A percentile compares a stretch with the other conserved stretches of the same genome.
Evolutionary conservation across 2,888 invertebrate genomes (phyloP).

Genomic region (Theretra japonica): DNA sequence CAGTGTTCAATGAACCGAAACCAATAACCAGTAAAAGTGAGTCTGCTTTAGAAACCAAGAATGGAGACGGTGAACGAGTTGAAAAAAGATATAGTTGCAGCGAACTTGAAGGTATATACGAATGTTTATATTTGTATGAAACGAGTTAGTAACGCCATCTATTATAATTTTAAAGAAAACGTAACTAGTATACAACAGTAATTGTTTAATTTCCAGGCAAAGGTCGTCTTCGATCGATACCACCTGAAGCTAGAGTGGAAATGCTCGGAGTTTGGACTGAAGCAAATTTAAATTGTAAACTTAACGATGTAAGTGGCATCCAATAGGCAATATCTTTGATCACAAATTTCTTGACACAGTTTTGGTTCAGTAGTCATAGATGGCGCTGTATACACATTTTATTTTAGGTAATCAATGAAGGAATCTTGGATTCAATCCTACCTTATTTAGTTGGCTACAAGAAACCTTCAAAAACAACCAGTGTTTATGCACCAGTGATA

Average conservation of each 20-base stretch:
- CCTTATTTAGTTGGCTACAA: constrained; percentile 88
- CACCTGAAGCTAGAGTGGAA: constrained; percentile 71
- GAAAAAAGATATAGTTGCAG: constrained; percentile 73
- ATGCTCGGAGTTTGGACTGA: constrained; percentile 82
- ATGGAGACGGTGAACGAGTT: constrained; percentile 52
- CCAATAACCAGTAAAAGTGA: constrained; percentile 73
- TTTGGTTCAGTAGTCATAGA: constrained; percentile 50
- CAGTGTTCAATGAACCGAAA: constrained; percentile 63
- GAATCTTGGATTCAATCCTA: constrained; percentile 91
- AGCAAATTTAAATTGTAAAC: constrained; percentile 79
- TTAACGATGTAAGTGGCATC: constrained; percentile 73
- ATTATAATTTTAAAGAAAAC: not conserved
- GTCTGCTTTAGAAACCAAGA: constrained; percentile 61
- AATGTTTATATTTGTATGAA: not conserved
- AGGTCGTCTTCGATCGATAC: constrained; percentile 57
- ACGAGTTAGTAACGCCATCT: constrained; percentile 45
- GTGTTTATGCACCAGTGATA: constrained; percentile 82
- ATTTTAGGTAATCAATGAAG: constrained; percentile 90
- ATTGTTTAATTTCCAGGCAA: constrained; percentile 51
- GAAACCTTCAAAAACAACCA: constrained; percentile 81
- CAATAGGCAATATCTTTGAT: too few species aligned
- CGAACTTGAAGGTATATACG: constrained; percentile 68
- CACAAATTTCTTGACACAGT: not conserved
- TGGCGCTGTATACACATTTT: constrained; percentile 53
- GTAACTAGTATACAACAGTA: not conserved